Base-by-base conservation (phyloP, 2,888 invertebrate species). In the Callinectes sapidus region DNA sequence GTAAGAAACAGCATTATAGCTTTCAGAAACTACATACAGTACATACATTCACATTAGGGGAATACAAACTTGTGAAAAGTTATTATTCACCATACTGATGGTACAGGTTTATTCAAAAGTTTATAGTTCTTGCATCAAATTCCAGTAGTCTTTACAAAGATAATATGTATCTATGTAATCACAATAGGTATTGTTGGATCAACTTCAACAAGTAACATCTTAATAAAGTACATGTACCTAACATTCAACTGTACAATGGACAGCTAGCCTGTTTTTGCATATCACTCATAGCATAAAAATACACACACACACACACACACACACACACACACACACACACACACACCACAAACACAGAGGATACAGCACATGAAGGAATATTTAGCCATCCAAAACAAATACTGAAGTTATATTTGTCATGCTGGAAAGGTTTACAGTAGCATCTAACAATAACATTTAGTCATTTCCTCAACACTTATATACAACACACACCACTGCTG, bases 241-340 rank as follows among this genome's bases (percentile, higher is more conserved):
- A 81, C 81, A 81, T 81, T 81, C 32, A 32, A 81, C 81, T 35
- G 35, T 35, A 81, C 81, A 81, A 14, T 81, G 35, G 32, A 14
- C 81, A 81, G 16, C 81, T 81, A 81, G 2, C 81, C 32, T 81
- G 81, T 14, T 32, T 18, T 35, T 81, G 23, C 28, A 71, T 28
- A 35, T 2, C 32, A 32, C 13, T 32, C 77, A 81, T 28, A 23
- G 32, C 77, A 81, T 32, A 35, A 35, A 81, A 35, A 35, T 35
- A 77, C 71, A 77, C 28, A 77, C 71, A 28, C 71, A 61, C 61
- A 81, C 81, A 35, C 81, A 81, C 81, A 35, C 81, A 61, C 61
- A 61, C 23, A 61, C 61, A 71, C 71, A 28, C 28, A 77, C 28
- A 77, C 13, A 77, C 28, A 28, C 28, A 77, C 71, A 71, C 71